A percentile compares a stretch with the other conserved stretches of the same genome.
Evolutionary conservation across 2,797 vertebrate species (phyloP).

Genomic region (Otus scops): DNA sequence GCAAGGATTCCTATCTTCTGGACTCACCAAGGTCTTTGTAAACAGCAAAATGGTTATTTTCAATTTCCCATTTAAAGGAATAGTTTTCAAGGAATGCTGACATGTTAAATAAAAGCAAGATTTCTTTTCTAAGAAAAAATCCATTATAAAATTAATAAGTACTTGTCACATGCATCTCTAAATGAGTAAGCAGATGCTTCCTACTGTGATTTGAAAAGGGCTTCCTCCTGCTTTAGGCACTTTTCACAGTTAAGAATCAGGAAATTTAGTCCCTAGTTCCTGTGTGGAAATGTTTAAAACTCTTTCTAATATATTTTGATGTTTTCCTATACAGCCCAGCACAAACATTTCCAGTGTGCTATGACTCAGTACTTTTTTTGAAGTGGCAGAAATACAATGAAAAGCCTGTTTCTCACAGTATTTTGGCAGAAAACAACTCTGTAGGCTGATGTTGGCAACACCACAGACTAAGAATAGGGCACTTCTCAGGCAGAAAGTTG

Average conservation of each 20-base stretch:
- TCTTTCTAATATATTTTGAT: slow-evolving; percentile 62
- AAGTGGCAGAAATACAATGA: slow-evolving; percentile 71
- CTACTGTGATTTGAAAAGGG: background rate
- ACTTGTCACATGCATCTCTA: background rate
- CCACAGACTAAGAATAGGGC: slow-evolving; percentile 71
- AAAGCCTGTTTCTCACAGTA: slow-evolving; percentile 67
- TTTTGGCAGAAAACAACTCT: slow-evolving; percentile 68
- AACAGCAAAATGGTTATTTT: background rate
- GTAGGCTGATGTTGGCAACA: slow-evolving; percentile 59
- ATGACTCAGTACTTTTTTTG: slow-evolving; percentile 68
- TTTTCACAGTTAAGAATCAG: background rate
- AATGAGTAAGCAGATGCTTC: background rate
- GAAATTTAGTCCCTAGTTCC: background rate
- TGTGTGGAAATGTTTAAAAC: slow-evolving; percentile 59
- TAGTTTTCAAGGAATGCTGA: background rate
- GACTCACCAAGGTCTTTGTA: background rate
- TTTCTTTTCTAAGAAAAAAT: slow-evolving; percentile 1
- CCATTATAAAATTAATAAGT: background rate
- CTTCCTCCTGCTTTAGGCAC: background rate
- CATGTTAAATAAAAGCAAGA: background rate
- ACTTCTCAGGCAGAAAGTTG: slow-evolving; percentile 63
- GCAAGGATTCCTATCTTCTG: background rate
- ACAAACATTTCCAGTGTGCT: slow-evolving; percentile 69
- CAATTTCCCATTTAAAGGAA: background rate
- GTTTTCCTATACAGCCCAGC: slow-evolving; percentile 62